Evolutionary conservation across 2,888 invertebrate genomes (phyloP).

Genomic region (Dione vanillae): DNA sequence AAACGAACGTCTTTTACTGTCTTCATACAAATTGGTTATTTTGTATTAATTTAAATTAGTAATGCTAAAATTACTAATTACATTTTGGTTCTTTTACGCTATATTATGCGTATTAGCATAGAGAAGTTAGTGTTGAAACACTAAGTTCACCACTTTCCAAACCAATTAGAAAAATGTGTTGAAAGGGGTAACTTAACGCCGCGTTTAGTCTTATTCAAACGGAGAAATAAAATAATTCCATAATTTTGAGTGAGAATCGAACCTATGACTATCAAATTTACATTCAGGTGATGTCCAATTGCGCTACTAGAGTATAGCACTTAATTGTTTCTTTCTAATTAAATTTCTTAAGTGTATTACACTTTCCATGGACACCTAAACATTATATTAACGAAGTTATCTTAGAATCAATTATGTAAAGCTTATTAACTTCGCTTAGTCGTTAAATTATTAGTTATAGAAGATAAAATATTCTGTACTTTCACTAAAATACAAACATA

Average conservation of each 20-base stretch:
- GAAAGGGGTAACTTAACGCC: neutral
- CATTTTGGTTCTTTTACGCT: too few relatives aligned
- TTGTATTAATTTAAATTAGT: too few relatives aligned
- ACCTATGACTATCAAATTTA: neutral
- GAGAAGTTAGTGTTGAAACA: neutral
- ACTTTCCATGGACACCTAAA: neutral
- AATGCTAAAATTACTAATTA: too few relatives aligned
- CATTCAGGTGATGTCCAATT: neutral
- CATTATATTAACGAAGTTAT: neutral
- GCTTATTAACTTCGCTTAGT: conserved; percentile 12
- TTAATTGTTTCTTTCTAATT: too few relatives aligned
- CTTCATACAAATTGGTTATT: too few relatives aligned
- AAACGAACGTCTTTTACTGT: neutral
- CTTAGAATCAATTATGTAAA: neutral
- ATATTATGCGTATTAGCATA: neutral
- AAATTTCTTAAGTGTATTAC: too few relatives aligned
- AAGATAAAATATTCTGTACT: neutral
- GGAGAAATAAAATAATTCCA: neutral
- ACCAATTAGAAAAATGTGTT: neutral
- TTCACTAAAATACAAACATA: neutral
- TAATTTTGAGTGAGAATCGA: neutral
- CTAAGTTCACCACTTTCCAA: neutral
- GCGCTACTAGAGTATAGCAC: neutral
- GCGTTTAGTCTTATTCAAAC: neutral
- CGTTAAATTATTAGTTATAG: neutral